phyloP scores from a whole-genome alignment of 2,888 invertebrate species.

The Melangyna quadrimaculata region DNA sequence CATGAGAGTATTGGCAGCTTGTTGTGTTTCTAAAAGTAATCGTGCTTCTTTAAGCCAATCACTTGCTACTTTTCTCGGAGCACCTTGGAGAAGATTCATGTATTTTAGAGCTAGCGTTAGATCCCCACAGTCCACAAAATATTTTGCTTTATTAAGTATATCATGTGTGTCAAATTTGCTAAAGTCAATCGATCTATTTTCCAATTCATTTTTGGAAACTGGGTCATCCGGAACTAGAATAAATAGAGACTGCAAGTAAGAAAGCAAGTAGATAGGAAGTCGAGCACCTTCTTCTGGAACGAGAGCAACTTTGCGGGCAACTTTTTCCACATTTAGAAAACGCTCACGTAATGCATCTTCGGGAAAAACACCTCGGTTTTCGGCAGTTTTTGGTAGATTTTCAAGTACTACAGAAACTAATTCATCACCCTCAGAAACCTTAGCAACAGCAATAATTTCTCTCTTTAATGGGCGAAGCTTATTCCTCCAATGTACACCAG shows the following conservation, averaged over 20 bases:
- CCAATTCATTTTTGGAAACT: constrained; percentile 88
- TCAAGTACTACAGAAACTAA: constrained; percentile 89
- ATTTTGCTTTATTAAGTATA: constrained; percentile 94
- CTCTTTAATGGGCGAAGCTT: constrained; percentile 84
- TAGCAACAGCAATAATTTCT: constrained; percentile 88
- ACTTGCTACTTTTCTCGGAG: constrained; percentile 89
- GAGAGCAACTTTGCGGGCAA: constrained; percentile 91
- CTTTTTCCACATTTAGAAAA: constrained; percentile 90
- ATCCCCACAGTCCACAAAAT: constrained; percentile 94
- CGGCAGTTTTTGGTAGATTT: constrained; percentile 89
- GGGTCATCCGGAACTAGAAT: constrained; percentile 86
- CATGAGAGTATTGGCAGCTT: constrained; percentile 93
- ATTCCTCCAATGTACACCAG: constrained; percentile 83
- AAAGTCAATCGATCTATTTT: constrained; percentile 88
- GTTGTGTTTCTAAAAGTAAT: constrained; percentile 92
- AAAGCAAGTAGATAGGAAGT: constrained; percentile 90
- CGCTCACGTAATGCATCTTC: constrained; percentile 92
- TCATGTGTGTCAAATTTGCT: constrained; percentile 91
- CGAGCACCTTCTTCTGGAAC: constrained; percentile 94
- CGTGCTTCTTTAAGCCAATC: constrained; percentile 94
- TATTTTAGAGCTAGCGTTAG: constrained; percentile 92
- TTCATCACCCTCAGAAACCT: constrained; percentile 89
- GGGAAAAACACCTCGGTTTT: constrained; percentile 91
- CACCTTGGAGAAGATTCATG: constrained; percentile 93
- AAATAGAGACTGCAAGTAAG: constrained; percentile 94